A percentile compares a stretch with the other conserved stretches of the same genome.
Conservation (phyloP, 1,140 invertebrate species). For the Drosophila biarmipes region DNA sequence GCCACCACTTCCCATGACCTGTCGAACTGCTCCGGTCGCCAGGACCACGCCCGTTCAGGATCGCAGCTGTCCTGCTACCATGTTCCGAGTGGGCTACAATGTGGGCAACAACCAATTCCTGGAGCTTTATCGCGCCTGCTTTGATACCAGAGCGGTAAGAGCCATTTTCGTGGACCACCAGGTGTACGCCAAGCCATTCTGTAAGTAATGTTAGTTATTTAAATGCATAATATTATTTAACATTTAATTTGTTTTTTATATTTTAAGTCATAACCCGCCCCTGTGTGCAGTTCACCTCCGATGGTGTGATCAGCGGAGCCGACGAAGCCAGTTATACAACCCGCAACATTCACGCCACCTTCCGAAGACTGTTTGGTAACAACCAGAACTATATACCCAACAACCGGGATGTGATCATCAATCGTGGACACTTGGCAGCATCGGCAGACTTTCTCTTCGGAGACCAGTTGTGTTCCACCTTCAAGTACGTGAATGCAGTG, state of each 20-base stretch:
- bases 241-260: no score
- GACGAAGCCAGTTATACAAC: slow-evolving; percentile 33
- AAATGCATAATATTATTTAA: no score
- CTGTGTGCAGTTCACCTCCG: slow-evolving; percentile 29
- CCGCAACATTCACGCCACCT: slow-evolving; percentile 22
- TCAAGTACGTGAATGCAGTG: slow-evolving; percentile 84
- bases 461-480: slow-evolving; percentile 62
- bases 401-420: slow-evolving; percentile 27
- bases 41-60: not conserved
- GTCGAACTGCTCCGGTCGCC: slow-evolving; percentile 9
- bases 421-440: slow-evolving; percentile 52
- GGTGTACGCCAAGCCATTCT: slow-evolving; percentile 37
- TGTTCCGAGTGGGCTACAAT: slow-evolving; percentile 39
- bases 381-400: slow-evolving; percentile 33
- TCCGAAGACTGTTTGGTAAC: slow-evolving; percentile 28
- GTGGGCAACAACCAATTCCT: slow-evolving; percentile 20
- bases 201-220: slow-evolving; percentile 5
- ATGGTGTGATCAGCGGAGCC: slow-evolving; percentile 24
- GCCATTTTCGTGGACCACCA: slow-evolving; percentile 25
- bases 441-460: slow-evolving; percentile 56
- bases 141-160: slow-evolving; percentile 11
- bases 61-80: slow-evolving; percentile 22
- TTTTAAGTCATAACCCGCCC: slow-evolving; percentile 18
- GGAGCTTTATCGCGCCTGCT: slow-evolving; percentile 48
- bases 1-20: slow-evolving; percentile 26